Percentiles rank a stretch among this genome's conserved stretches.
Evolutionary conservation across 2,797 vertebrate species (phyloP).

Genomic region (Malurus splendens): DNA sequence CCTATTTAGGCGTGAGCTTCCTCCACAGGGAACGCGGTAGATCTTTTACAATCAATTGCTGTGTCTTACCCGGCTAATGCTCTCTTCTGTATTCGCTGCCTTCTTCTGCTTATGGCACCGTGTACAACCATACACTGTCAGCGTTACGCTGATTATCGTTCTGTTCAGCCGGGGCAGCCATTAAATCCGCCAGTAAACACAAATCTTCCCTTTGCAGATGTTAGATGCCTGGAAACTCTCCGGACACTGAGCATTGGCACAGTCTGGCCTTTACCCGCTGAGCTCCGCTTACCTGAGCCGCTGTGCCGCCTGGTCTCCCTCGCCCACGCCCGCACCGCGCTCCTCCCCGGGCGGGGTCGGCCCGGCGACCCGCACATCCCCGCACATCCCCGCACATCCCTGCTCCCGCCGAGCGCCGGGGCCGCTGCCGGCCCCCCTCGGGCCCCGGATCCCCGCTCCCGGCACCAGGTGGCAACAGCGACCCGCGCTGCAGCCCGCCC

Average conservation of each 20-base stretch:
- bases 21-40: fast-evolving
- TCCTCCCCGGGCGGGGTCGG: background rate
- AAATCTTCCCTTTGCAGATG: background rate
- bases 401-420: background rate
- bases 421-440: background rate
- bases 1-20: background rate
- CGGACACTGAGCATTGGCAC: fast-evolving
- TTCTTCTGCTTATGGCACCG: fast-evolving
- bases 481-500: background rate
- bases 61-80: background rate
- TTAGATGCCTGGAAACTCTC: fast-evolving
- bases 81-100: fast-evolving
- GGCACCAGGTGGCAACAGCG: slow-evolving; percentile 35
- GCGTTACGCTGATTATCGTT: background rate
- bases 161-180: background rate
- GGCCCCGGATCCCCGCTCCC: background rate
- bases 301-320: fast-evolving
- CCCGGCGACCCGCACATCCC: background rate
- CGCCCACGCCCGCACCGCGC: fast-evolving
- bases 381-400: too few species aligned
- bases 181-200: fast-evolving
- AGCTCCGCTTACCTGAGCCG: background rate
- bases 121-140: fast-evolving
- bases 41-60: background rate
- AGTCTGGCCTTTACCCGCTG: fast-evolving